Percentiles rank a stretch among this genome's conserved stretches.
phyloP scores from a whole-genome alignment of 2,888 invertebrate genomes.

The Ormyrus thymus region DNA sequence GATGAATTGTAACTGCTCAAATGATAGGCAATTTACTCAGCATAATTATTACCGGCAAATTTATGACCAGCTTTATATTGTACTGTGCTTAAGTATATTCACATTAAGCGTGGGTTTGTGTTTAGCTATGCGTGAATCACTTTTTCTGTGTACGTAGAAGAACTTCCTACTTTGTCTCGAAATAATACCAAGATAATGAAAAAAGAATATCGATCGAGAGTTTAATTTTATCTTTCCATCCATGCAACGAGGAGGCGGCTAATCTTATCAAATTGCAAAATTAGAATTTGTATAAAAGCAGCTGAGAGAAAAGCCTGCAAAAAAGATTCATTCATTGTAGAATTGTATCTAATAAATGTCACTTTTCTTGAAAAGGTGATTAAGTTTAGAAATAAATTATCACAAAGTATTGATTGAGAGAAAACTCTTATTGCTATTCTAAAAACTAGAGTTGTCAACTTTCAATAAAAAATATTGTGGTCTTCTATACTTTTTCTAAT shows the following conservation, averaged over 20 bases:
- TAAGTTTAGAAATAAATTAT: too few species aligned
- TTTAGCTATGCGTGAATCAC: not conserved
- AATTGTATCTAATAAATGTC: too few species aligned
- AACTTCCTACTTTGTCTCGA: not conserved
- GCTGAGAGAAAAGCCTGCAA: too few species aligned
- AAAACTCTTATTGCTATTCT: too few species aligned
- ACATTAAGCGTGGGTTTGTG: constrained; percentile 7
- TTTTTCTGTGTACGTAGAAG: not conserved
- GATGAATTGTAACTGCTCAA: constrained; percentile 61
- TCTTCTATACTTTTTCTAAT: not conserved
- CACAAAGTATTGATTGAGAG: too few species aligned
- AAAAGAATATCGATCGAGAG: not conserved
- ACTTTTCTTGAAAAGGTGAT: too few species aligned
- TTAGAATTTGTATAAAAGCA: too few species aligned
- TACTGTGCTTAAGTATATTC: constrained; percentile 49
- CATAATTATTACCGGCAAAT: constrained; percentile 63
- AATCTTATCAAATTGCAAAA: too few species aligned
- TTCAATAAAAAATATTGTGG: too few species aligned
- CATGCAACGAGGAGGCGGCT: not conserved
- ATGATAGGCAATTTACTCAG: constrained; percentile 62
- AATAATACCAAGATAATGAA: constrained; percentile 3
- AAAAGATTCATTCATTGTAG: too few species aligned
- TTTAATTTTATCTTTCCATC: constrained; percentile 20
- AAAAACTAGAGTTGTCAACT: too few species aligned
- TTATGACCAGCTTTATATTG: constrained; percentile 50